Evolutionary conservation across 2,797 vertebrate genomes (phyloP).

Genomic region (Melanitta fusca): DNA sequence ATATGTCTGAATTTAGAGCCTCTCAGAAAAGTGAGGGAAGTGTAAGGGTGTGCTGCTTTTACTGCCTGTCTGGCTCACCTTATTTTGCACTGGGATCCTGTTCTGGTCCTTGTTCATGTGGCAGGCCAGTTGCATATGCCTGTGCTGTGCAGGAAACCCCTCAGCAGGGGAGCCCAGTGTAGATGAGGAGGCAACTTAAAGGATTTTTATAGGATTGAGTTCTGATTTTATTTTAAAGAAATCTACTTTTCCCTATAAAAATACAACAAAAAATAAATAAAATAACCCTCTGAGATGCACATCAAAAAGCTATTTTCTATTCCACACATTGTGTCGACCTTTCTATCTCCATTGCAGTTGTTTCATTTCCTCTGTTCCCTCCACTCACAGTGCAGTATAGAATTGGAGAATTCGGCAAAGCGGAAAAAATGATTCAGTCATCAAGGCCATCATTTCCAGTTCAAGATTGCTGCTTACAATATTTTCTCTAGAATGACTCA

Average conservation of each 20-base stretch:
- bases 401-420: not conserved
- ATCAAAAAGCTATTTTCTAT: not conserved
- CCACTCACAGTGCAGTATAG: not conserved
- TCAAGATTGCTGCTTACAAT: not conserved
- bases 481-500: slow-evolving; percentile 1
- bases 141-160: fast-evolving
- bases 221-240: not conserved
- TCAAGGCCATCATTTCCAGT: not conserved
- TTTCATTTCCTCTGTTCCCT: not conserved
- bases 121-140: fast-evolving
- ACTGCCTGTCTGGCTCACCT: not conserved
- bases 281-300: not conserved
- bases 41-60: not conserved
- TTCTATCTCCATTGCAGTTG: not conserved
- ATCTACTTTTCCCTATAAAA: not conserved
- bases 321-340: not conserved
- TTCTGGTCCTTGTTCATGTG: not conserved
- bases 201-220: not conserved
- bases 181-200: not conserved
- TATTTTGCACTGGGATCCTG: fast-evolving
- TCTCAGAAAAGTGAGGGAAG: not conserved
- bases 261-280: not conserved
- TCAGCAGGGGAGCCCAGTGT: fast-evolving
- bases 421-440: not conserved
- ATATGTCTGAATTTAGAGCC: not conserved